Evolutionary conservation across 2,113 vertebrate species (phyloP), one percentile per base, ranked within the genome.

Genomic region (Bufo gargarizans): DNA sequence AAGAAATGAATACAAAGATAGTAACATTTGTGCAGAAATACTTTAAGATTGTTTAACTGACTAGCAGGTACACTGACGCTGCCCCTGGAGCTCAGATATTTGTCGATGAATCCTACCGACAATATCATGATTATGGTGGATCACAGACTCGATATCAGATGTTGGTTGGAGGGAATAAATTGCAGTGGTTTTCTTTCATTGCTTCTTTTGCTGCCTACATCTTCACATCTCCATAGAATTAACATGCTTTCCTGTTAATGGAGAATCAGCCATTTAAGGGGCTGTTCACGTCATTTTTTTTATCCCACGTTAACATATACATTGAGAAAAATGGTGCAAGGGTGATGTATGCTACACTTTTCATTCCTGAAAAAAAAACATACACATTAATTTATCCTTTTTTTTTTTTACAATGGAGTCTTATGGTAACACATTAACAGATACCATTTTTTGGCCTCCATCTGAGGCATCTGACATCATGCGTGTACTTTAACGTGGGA

Each of bases 1-100:
- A 84, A 69, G 20, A 33, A 71, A 61, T 61, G 56, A 81, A 69
- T 84, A 55, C 63, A 84, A 84, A 84, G 63, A 84, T 33, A 84
- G n/a, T 53, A 61, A 82, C 80, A 82, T 65, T n/a, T 83, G 63
- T 83, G 55, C 61, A 83, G 65, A 84, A 84, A 84, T 53, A 58
- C 47, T 58, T 45, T 56, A n/a, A 63, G 79, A 82, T 82, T 10
- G 45, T 16, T 33, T 63, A 47, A 61, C 61, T 83, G 81, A 69
- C 61, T 20, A 69, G 47, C 61, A 50, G 45, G 50, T 49, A 49
- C 17, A 10, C 8, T 49, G 33, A 50, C 49, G n/a, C 72, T 76
- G 14, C 4, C 17, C 33, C 20, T 50, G 20, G 43, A 74, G 9
- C 43, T 74, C 49, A 3, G 17, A 47, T 20, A 20, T 20, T 76